phyloP scores from a whole-genome alignment of 2,888 invertebrate genomes.

The Dryococelus australis region DNA sequence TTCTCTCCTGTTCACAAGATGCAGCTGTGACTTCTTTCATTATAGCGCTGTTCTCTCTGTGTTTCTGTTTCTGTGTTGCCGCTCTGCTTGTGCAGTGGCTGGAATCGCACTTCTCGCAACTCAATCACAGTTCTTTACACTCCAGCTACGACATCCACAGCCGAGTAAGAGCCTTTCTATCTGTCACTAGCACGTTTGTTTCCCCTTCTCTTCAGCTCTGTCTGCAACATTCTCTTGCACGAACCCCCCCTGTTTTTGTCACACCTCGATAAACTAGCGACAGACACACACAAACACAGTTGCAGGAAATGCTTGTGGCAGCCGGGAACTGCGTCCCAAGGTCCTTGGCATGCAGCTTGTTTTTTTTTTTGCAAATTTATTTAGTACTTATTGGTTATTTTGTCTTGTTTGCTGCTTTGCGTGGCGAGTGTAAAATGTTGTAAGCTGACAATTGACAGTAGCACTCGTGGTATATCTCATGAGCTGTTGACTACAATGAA shows the following conservation, averaged over 20 bases:
- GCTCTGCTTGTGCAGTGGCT: constrained; percentile 43
- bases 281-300: neutral
- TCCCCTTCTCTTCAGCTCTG: constrained; percentile 18
- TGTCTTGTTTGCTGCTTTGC: neutral
- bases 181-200: constrained; percentile 27
- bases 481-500: too few species aligned
- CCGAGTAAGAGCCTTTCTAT: constrained; percentile 66
- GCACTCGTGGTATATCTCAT: too few species aligned
- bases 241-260: neutral
- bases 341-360: neutral
- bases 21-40: neutral
- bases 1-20: neutral
- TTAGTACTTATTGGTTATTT: too few species aligned
- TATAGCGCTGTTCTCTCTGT: constrained; percentile 35
- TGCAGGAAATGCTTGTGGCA: neutral
- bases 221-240: neutral
- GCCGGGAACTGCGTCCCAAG: neutral
- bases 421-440: neutral
- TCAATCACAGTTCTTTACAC: constrained; percentile 50
- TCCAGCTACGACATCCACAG: constrained; percentile 73
- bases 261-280: neutral
- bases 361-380: neutral
- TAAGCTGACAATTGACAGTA: too few species aligned
- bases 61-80: constrained; percentile 43
- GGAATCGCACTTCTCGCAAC: constrained; percentile 43